Evolutionary conservation across 1,140 invertebrate species (phyloP), one percentile per base, ranked within the genome.

Genomic region (Phthorimaea operculella): DNA sequence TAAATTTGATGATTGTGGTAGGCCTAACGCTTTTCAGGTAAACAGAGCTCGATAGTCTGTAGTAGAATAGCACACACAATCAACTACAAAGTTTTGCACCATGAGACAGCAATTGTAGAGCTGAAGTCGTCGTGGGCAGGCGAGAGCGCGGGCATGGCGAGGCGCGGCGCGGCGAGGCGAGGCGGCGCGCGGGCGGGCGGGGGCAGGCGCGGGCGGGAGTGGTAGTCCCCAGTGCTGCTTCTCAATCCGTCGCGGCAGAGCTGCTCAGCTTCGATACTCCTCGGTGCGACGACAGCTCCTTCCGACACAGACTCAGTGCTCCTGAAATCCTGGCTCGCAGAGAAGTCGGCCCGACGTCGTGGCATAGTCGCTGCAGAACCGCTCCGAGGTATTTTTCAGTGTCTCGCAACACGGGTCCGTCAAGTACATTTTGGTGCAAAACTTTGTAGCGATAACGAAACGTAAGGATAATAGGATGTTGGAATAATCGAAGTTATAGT

Each of bases 81-180:
- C 74, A 75, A 64, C 82, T 85, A 86, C 85, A 86, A 86, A 86
- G 83, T 86, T 86, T 86, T 86, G 85, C 85, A 86, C 83, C 82
- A 68, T 57, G 72, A 70, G 33, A 28, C 21, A 28, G 21, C 21
- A 28, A 28, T 28, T 28, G 21, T 28, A 28, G 21, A 28, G 21
- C 21, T 28, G 21, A 28, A 28, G 21, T 28, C 6, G 21, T 28
- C 21, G 21, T 28, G 21, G 6, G 21, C 21, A 6, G 21, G 21
- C 2, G 21, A 28, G 21, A 28, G 21, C 21, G 21, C 21, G 21
- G 21, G 21, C 65, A 72, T 64, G 71, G 66, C 53, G 44, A 33
- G n/a, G 9, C n/a, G 53, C 9, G 10, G 5, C 33, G 8, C 28
- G 45, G 10, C 39, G 21, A 15, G n/a, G n/a, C n/a, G n/a, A n/a